phyloP scores from a whole-genome alignment of 2,888 invertebrate genomes.

The Ashinkailepas kermadecensis region DNA sequence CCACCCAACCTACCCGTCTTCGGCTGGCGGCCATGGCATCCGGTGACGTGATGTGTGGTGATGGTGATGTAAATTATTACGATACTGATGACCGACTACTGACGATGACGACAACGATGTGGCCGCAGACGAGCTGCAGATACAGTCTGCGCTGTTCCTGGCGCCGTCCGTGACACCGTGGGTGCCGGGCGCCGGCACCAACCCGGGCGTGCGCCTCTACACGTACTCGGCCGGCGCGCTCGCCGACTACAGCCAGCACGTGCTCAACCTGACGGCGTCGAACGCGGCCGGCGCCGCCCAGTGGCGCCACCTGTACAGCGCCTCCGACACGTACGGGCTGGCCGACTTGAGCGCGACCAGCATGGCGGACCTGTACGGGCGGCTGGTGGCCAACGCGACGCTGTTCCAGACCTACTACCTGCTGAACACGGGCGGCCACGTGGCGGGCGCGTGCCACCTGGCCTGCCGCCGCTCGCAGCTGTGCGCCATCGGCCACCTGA shows the following conservation, averaged over 20 bases:
- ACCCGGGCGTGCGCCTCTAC: slow-evolving; percentile 33
- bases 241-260: slow-evolving; percentile 31
- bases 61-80: too few species aligned
- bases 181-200: slow-evolving; percentile 32
- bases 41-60: too few species aligned
- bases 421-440: slow-evolving; percentile 31
- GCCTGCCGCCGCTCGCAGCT: slow-evolving; percentile 29
- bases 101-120: too few species aligned
- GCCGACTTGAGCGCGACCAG: slow-evolving; percentile 25
- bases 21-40: too few species aligned
- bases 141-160: slow-evolving; percentile 44
- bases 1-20: too few species aligned
- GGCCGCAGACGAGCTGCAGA: slow-evolving; percentile 26
- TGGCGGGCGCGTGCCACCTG: slow-evolving; percentile 26
- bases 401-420: slow-evolving; percentile 32
- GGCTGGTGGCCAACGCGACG: slow-evolving; percentile 25
- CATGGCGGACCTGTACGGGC: slow-evolving; percentile 27
- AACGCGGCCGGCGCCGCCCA: slow-evolving; percentile 23
- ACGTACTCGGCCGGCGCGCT: slow-evolving; percentile 25
- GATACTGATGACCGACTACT: too few species aligned
- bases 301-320: slow-evolving; percentile 31
- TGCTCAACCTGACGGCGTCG: slow-evolving; percentile 31
- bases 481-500: slow-evolving; percentile 30
- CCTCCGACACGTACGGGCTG: slow-evolving; percentile 29
- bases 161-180: slow-evolving; percentile 35